These are phyloP conservation scores for Choloepus hoffmanni DNA, from an alignment of 2,113 vertebrate genomes.

Conservation along the genomic window DNA sequence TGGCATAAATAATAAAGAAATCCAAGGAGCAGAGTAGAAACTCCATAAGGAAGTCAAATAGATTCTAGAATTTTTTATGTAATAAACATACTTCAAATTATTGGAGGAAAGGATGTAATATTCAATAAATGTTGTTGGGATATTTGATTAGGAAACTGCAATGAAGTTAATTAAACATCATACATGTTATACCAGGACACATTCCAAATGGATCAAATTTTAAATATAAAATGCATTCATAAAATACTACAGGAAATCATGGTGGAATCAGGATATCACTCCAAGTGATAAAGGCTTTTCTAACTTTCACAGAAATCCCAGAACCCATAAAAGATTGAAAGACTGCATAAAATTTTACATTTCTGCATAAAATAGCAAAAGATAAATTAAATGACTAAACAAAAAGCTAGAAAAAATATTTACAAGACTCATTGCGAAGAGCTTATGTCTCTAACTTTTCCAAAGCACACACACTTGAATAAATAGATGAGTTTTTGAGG, in stretches of 20 bases:
- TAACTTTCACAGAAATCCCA: not conserved
- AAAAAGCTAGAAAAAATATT: not conserved
- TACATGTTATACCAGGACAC: not conserved
- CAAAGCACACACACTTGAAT: not conserved
- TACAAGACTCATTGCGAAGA: not conserved
- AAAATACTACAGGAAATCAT: not conserved
- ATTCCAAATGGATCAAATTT: not conserved
- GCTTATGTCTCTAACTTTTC: not conserved
- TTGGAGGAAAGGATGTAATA: not conserved
- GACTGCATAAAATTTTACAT: not conserved
- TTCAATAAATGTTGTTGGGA: not conserved
- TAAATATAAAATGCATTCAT: not conserved
- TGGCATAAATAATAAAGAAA: not conserved
- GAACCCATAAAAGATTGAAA: not conserved
- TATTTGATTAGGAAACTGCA: not conserved
- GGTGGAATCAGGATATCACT: not conserved
- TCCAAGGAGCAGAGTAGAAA: not conserved
- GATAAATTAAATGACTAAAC: not conserved
- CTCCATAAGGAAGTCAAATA: not conserved
- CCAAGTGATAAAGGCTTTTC: not conserved
- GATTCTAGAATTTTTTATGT: not conserved
- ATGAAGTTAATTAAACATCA: not conserved
- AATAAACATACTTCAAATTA: not conserved
- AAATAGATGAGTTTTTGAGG: not conserved
- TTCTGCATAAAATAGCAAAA: not conserved